These are phyloP conservation scores for Drosophila falleni DNA, from an alignment of 2,888 invertebrate genomes.

Conservation along the genomic window DNA sequence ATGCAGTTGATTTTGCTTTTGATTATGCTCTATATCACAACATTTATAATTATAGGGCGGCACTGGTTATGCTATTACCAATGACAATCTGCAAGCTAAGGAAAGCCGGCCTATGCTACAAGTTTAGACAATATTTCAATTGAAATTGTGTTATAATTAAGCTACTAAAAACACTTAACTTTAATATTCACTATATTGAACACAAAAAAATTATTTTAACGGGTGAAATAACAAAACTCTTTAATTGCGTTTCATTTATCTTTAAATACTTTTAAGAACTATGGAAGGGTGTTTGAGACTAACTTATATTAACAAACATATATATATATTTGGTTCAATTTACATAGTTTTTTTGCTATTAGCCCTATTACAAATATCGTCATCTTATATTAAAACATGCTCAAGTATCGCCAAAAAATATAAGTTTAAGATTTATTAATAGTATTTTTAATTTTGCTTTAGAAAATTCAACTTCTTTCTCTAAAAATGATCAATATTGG, in stretches of 20 bases:
- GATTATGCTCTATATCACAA: not conserved
- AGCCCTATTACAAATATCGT: no score
- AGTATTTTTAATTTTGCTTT: not conserved
- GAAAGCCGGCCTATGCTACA: constrained; percentile 93
- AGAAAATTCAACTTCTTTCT: not conserved
- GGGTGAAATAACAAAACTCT: not conserved
- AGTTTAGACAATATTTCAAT: constrained; percentile 86
- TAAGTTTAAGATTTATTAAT: not conserved
- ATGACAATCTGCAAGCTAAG: constrained; percentile 93
- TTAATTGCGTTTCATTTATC: no score
- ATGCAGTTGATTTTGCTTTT: not conserved
- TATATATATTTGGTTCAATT: no score
- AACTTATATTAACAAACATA: no score
- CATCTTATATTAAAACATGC: no score
- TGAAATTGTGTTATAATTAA: constrained; percentile 1
- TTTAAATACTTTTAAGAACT: no score
- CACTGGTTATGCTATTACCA: constrained; percentile 96
- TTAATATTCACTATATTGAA: not conserved
- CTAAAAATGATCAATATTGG: not conserved
- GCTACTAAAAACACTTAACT: not conserved
- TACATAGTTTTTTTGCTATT: no score
- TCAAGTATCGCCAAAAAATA: no score
- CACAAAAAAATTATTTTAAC: not conserved
- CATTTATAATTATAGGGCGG: constrained; percentile 89
- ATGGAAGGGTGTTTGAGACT: no score